phyloP scores from a whole-genome alignment of 2,797 vertebrate species.

The Sparidentex hasta region DNA sequence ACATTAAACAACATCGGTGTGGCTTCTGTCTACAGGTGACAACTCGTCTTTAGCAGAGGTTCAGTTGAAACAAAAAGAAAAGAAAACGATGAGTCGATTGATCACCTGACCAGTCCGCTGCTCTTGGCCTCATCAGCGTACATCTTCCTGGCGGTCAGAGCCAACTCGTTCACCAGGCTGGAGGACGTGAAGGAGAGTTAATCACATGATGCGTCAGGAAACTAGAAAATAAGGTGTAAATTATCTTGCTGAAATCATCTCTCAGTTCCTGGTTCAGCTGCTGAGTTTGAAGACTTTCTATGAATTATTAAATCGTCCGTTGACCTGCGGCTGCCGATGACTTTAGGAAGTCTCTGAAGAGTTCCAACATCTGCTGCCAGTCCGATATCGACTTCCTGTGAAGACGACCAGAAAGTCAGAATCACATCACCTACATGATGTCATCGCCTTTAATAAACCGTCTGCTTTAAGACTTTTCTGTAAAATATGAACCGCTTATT shows the following conservation, averaged over 20 bases:
- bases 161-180: constrained; percentile 92
- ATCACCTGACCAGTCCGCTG: constrained; percentile 91
- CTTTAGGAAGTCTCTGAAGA: constrained; percentile 91
- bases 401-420: neutral
- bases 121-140: constrained; percentile 90
- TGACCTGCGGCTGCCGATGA: constrained; percentile 92
- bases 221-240: too few relatives aligned
- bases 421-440: neutral
- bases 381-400: constrained; percentile 92
- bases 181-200: neutral
- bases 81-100: too few relatives aligned
- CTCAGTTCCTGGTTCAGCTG: too few relatives aligned
- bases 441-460: too few relatives aligned
- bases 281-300: too few relatives aligned
- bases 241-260: too few relatives aligned
- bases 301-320: rapidly evolving
- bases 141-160: constrained; percentile 91
- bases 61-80: neutral
- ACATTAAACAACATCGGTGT: too few relatives aligned
- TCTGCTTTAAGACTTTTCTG: too few relatives aligned
- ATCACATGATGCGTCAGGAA: neutral
- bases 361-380: constrained; percentile 92
- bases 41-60: neutral
- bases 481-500: too few relatives aligned
- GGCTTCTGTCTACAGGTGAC: too few relatives aligned